Conservation (phyloP, 37 sponge, comb jelly and placozoan species). For the Tethya wilhelma region DNA sequence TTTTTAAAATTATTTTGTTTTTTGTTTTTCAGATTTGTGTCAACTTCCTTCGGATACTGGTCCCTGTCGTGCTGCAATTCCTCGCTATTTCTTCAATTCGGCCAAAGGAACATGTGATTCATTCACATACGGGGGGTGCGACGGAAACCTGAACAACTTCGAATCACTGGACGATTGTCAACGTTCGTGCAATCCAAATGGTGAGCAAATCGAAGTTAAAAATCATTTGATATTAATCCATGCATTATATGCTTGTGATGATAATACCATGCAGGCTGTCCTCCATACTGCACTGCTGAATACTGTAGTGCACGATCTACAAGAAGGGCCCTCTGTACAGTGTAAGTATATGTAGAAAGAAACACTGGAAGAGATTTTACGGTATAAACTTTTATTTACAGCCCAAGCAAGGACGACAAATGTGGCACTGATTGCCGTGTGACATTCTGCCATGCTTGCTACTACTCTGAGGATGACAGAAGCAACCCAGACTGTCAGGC, state of each 20-base stretch:
- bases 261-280: not conserved
- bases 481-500: too few species aligned
- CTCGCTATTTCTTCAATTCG: not conserved
- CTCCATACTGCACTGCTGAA: not conserved
- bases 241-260: not conserved
- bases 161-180: not conserved
- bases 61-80: not conserved
- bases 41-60: not conserved
- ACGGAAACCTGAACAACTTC: not conserved
- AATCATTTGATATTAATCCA: not conserved
- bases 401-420: not conserved
- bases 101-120: not conserved
- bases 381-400: not conserved
- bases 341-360: not conserved
- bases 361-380: not conserved
- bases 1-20: too few species aligned
- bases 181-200: not conserved
- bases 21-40: not conserved
- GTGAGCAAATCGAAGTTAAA: not conserved
- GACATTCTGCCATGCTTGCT: too few species aligned
- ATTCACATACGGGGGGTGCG: not conserved
- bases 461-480: too few species aligned
- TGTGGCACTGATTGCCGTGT: not conserved
- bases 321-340: not conserved
- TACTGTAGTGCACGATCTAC: not conserved